Evolutionary conservation across 2,888 invertebrate genomes (phyloP).

Genomic region (Muschampia plurimacula): DNA sequence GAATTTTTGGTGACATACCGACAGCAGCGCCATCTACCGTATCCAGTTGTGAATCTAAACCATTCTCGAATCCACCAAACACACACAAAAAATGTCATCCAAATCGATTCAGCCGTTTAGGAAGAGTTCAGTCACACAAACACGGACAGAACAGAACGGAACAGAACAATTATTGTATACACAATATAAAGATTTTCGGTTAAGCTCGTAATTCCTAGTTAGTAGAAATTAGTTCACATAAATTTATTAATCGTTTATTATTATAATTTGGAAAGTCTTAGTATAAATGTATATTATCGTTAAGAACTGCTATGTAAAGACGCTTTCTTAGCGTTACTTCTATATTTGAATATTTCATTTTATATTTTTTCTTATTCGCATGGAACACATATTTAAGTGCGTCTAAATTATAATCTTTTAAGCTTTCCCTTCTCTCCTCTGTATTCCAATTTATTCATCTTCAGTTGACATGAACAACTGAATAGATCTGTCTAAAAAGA

Average conservation of each 20-base stretch:
- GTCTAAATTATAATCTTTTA: background rate
- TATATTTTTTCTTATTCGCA: background rate
- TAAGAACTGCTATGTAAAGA: background rate
- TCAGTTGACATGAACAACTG: background rate
- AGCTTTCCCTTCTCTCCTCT: background rate
- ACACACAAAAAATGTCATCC: too few relatives aligned
- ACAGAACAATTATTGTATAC: too few relatives aligned
- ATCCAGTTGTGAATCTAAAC: too few relatives aligned
- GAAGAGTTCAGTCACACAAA: too few relatives aligned
- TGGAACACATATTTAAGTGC: background rate
- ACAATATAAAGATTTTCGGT: too few relatives aligned
- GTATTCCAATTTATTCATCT: background rate
- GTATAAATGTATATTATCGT: background rate
- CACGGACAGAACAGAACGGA: too few relatives aligned
- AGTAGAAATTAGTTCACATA: background rate
- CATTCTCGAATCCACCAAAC: too few relatives aligned
- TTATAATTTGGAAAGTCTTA: slow-evolving; percentile 4
- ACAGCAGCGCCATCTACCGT: too few relatives aligned
- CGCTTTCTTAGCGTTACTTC: background rate
- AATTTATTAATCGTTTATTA: background rate
- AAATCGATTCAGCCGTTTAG: too few relatives aligned
- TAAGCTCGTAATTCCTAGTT: background rate
- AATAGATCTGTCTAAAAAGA: background rate
- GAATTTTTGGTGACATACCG: too few relatives aligned
- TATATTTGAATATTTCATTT: background rate